Base-by-base conservation (phyloP, 2,113 vertebrate species). In the Axis porcinus region DNA sequence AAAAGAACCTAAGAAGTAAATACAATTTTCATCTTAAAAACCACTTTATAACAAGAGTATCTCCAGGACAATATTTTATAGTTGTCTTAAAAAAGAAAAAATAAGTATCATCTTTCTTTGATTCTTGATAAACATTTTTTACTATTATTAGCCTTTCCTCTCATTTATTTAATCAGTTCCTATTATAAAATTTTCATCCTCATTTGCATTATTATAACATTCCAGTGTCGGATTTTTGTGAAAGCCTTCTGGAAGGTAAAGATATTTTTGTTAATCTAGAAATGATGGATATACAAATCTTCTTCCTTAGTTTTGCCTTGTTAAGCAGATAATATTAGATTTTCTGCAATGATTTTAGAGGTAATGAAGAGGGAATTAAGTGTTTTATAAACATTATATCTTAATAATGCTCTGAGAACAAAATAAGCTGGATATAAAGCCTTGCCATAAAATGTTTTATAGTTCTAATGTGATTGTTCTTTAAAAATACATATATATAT, bases 141-240 rank as follows among this genome's bases (percentile, higher is more conserved):
- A 89, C 12, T 81, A 90, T 2, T 93, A 55, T 94, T 93, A 67
- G 27, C 30, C 5, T 93, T 58, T 82, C 8, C 43, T 88, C 15
- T 92, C n/a, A 83, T 57, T 90, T 81, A 67, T 94, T 97, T 93
- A 28, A 88, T 86, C 96, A 95, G 21, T 92, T 97, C 87, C 47
- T 92, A 3, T 90, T 85, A 45, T 16, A 95, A 91, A 93, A 58
- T 76, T 82, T 97, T 67, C 28, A 95, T 84, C 83, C 9, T 15
- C 94, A 78, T 67, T 89, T 94, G 23, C 36, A 89, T 97, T 89
- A 88, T 92, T 97, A 33, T 6, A 82, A 86, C 17, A 64, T 91
- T 14, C 17, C 36, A 89, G 30, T 91, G 27, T 92, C 5, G 30
- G 78, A 86, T 95, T 95, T 95, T 94, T 95, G 47, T 97, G 62